Conservation (phyloP, 2,888 invertebrate genomes). For the Calameuta pallipes region DNA sequence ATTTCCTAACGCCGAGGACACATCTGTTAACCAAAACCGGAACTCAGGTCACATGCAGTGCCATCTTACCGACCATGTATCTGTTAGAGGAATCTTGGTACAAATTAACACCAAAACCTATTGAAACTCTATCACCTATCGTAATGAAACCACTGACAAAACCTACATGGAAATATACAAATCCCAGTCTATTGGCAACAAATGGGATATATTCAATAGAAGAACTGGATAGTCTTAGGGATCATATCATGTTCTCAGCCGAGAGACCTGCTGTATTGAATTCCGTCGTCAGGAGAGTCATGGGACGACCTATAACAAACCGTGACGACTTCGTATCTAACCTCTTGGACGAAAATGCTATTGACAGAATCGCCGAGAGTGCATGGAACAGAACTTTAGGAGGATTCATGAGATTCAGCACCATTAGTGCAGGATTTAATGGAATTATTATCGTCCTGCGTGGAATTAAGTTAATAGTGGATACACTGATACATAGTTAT, state of each 20-base stretch:
- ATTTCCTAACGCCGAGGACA: slow-evolving; percentile 9
- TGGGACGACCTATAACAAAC: not conserved
- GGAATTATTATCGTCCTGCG: not conserved
- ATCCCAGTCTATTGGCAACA: slow-evolving; percentile 8
- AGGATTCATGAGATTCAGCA: not conserved
- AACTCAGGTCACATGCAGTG: slow-evolving; percentile 31
- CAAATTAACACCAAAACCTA: slow-evolving; percentile 7
- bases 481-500: not conserved
- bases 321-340: too few relatives aligned
- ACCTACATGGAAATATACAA: slow-evolving; percentile 20
- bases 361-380: not conserved
- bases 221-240: slow-evolving; percentile 16
- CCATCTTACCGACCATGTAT: slow-evolving; percentile 28
- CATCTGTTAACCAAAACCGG: slow-evolving; percentile 32
- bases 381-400: not conserved
- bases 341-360: not conserved
- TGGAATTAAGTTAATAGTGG: not conserved
- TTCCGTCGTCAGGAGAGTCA: not conserved
- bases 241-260: slow-evolving; percentile 2
- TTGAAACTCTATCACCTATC: slow-evolving; percentile 9
- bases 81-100: slow-evolving; percentile 31
- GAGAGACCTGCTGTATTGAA: not conserved
- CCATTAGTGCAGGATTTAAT: not conserved
- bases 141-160: slow-evolving; percentile 14
- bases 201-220: slow-evolving; percentile 23